Percentiles rank a stretch among this genome's conserved stretches.
Conservation (phyloP, 2,797 vertebrate species). For the Microtus agrestis region DNA sequence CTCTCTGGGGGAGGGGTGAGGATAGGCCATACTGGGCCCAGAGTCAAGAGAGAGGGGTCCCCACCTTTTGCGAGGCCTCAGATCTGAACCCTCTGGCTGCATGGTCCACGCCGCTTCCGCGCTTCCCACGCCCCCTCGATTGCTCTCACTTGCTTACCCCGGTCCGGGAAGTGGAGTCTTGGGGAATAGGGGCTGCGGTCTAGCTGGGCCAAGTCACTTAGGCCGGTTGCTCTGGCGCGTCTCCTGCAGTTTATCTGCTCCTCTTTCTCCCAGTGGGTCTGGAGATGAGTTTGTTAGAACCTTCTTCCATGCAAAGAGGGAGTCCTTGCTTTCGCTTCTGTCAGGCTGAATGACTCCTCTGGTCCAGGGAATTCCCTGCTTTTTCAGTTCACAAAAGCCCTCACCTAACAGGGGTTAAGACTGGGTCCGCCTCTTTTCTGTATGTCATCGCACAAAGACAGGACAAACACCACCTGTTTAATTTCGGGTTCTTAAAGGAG, state of each 20-base stretch:
- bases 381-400: constrained; percentile 46
- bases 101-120: not conserved
- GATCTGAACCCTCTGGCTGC: not conserved
- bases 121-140: not conserved
- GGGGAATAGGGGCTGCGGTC: not conserved
- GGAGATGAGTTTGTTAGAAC: not conserved
- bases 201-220: not conserved
- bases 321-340: not conserved
- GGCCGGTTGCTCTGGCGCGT: not conserved
- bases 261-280: not conserved
- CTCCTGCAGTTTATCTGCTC: not conserved
- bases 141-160: not conserved
- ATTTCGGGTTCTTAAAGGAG: not conserved
- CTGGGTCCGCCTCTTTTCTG: not conserved
- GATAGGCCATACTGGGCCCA: not conserved
- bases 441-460: not conserved
- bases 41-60: not conserved
- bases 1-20: not conserved
- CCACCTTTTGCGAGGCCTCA: not conserved
- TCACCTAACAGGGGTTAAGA: constrained; percentile 23
- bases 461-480: not conserved
- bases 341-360: not conserved
- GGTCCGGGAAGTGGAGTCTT: not conserved
- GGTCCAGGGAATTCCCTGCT: constrained; percentile 57
- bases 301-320: not conserved